Base-by-base conservation (phyloP, 2,888 invertebrate species). In the Pharmacophagus antenor region DNA sequence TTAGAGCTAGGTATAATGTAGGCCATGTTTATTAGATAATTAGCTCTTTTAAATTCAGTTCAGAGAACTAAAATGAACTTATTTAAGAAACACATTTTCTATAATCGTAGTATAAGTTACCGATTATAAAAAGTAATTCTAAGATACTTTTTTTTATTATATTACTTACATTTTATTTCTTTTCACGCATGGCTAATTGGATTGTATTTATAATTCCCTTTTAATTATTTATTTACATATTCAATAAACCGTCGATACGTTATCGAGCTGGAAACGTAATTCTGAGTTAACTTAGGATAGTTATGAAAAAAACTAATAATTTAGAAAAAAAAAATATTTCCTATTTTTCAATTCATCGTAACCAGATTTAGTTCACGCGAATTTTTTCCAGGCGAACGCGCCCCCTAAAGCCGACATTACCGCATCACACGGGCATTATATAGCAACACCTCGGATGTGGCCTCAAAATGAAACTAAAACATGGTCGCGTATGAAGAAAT, bases 401-500 rank as follows among this genome's bases (percentile, higher is more conserved):
- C 17, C 15, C 18, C 49, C 25, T 5, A 17, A 25, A 5, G 41
- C 20, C 20, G 15, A 31, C n/a, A 20, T 56, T 42, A 49, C 56
- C 25, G 23, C 56, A 49, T 56, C 42, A 41, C 42, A 42, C 42
- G 42, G 20, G 15, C 47, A 48, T 47, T 37, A 46, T 54, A 49
- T 54, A 47, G 12, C 44, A 59, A 48, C 54, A 49, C 51, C 46
- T 17, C n/a, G 22, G 17, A 49, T 25, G 21, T 18, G 18, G 21
- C 17, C 22, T 10, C 17, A 41, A 42, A 46, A 56, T 20, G 47
- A 51, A 51, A 55, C 31, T 12, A 50, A 62, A 54, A 58, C 58
- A 22, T 52, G 49, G n/a, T 31, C 21, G 37, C 20, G 21, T n/a
- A 62, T 55, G 59, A 57, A 64, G 63, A 72, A 71, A 70, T 70